Evolutionary conservation across 2,888 invertebrate genomes (phyloP), one percentile per base, ranked within the genome.

Genomic region (Lacanobia oleracea): DNA sequence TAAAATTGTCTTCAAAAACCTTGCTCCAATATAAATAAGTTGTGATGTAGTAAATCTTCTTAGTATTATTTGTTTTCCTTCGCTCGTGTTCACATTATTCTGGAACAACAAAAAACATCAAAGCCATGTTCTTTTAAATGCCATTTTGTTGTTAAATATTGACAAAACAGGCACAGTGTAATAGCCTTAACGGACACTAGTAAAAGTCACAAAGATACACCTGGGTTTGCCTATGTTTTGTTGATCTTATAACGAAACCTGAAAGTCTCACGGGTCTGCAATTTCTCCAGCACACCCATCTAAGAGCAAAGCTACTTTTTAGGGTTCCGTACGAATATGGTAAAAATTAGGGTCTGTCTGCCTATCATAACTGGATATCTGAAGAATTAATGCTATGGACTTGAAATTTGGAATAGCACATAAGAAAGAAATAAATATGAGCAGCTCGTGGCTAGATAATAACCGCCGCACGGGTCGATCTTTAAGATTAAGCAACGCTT

Each of bases 171-270:
- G 37, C 18, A 27, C n/a, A 45, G 18, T n/a, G n/a, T 27, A 21
- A 45, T 21, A 56, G 9, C 21, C 1, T n/a, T 33, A 33, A 27
- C 56, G 23, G 2, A 56, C 14, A n/a, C 12, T 16, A 6, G 6
- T 10, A 21, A 21, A 14, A 8, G 1, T 45, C 8, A 5, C 45
- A 12, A 18, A 23, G 1, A 16, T 21, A 43, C 6, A 57, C 43
- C 14, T 45, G 37, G 57, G 67, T n/a, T 43, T 0, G n/a, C 6
- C 21, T 43, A 37, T 65, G 37, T 37, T 21, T 51, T 37, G 18
- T 21, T 67, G 37, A 59, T 68, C 57, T 40, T 53, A 51, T 10
- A 37, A 10, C 45, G 9, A 37, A 57, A 37, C 40, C 43, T 23
- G 1, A 56, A 40, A 23, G 8, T 50, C 56, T n/a, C 56, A 33